Percentiles rank a stretch among this genome's conserved stretches.
Evolutionary conservation across 2,113 vertebrate species (phyloP).

Genomic region (Lepus europaeus): DNA sequence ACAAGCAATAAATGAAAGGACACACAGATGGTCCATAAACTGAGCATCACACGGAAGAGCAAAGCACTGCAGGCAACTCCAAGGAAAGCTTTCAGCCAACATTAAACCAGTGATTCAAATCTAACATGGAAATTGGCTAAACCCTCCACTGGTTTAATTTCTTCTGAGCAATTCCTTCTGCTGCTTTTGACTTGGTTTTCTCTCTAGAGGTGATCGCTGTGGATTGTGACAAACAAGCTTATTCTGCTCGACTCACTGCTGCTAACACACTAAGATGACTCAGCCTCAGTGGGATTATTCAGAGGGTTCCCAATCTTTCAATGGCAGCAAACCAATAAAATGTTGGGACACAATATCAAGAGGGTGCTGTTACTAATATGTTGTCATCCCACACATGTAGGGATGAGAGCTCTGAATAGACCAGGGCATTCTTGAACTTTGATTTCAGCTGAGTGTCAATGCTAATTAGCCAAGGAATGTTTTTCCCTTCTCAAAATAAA

Average conservation of each 20-base stretch:
- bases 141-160: slow-evolving; percentile 8
- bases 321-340: slow-evolving; percentile 19
- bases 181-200: slow-evolving; percentile 3
- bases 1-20: not conserved
- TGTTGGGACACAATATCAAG: not conserved
- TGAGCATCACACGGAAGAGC: not conserved
- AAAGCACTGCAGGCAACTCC: not conserved
- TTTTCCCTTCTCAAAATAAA: slow-evolving; percentile 51
- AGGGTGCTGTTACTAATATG: not conserved
- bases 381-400: not conserved
- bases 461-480: not conserved
- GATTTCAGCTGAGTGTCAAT: not conserved
- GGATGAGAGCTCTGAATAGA: not conserved
- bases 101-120: not conserved
- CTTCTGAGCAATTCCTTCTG: not conserved
- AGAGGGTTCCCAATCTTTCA: not conserved
- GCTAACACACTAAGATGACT: not conserved
- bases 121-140: not conserved
- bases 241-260: not conserved
- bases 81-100: not conserved
- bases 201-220: not conserved
- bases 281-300: not conserved
- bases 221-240: not conserved
- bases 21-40: not conserved
- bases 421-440: not conserved